These are phyloP conservation scores for Oncorhynchus masou DNA, from an alignment of 2,113 vertebrate species.

Conservation along the genomic window DNA sequence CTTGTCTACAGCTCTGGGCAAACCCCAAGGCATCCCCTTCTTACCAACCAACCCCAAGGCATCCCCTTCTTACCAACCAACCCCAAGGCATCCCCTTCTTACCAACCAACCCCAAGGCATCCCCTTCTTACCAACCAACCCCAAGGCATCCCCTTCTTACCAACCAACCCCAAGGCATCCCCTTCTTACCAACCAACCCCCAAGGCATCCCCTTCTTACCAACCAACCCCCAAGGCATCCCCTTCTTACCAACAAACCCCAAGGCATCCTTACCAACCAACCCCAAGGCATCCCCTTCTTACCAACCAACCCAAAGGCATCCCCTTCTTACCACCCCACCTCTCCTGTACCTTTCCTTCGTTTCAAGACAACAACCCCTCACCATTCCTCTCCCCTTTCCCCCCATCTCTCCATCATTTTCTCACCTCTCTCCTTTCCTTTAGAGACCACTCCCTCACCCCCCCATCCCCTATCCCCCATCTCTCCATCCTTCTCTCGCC, in stretches of 20 bases:
- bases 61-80: not conserved
- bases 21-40: not conserved
- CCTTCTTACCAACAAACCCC: not conserved
- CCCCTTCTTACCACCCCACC: not conserved
- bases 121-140: not conserved
- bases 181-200: not conserved
- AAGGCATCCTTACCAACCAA: not conserved
- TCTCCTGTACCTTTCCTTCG: not conserved
- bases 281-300: not conserved
- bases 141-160: not conserved
- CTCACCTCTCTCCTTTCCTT: too few species aligned
- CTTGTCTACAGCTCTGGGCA: not conserved
- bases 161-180: not conserved
- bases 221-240: not conserved
- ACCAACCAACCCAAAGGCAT: not conserved
- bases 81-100: not conserved
- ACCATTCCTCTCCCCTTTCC: constrained; percentile 5
- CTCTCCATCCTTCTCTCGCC: constrained; percentile 21
- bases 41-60: not conserved
- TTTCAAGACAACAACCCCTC: not conserved
- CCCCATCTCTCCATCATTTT: constrained; percentile 26
- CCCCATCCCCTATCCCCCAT: not conserved
- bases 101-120: not conserved
- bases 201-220: not conserved
- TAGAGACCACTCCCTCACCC: too few species aligned